Evolutionary conservation across 1,140 invertebrate species (phyloP), one percentile per base, ranked within the genome.

Genomic region (Aphaenogaster rudis): DNA sequence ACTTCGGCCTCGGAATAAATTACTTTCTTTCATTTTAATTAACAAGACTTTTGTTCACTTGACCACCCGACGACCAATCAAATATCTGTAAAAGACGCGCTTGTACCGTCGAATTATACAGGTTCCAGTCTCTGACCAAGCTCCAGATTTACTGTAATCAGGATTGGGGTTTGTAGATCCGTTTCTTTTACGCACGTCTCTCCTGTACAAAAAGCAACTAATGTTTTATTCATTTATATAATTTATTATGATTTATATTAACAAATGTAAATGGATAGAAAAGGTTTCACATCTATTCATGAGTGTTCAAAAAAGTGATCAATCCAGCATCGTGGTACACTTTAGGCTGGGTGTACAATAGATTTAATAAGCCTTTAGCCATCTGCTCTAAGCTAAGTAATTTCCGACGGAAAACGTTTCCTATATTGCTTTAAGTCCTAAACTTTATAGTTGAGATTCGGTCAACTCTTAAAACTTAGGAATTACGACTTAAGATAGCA

Each of bases 181-280:
- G 4, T 67, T 67, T 21, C n/a, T 45, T 39, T 66, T 11, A 39
- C 17, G 5, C 3, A 63, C 4, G 13, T 42, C 6, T 42, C 8
- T n/a, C 42, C 6, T 66, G 28, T 9, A 21, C n/a, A 45, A 45
- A 66, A 67, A 42, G 28, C 28, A 28, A 28, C 28, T 28, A 28
- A n/a, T 45, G n/a, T 45, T 67, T 67, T 45, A 67, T 45, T 45
- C 2, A 45, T 66, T 42, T 7, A 42, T 7, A 17, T 21, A 17
- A 11, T 67, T 42, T 67, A 66, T 67, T 67, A 21, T 13, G 21
- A 42, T 21, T 67, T 67, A 45, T n/a, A 45, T n/a, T 21, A 66
- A 42, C 8, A 66, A 66, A 66, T 3, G 1, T n/a, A 66, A 33
- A 66, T 66, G 42, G 2, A n/a, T 57, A 21, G n/a, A n/a, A 42